Evolutionary conservation across 2,113 vertebrate genomes (phyloP), one percentile per base, ranked within the genome.

Genomic region (Silurus meridionalis): DNA sequence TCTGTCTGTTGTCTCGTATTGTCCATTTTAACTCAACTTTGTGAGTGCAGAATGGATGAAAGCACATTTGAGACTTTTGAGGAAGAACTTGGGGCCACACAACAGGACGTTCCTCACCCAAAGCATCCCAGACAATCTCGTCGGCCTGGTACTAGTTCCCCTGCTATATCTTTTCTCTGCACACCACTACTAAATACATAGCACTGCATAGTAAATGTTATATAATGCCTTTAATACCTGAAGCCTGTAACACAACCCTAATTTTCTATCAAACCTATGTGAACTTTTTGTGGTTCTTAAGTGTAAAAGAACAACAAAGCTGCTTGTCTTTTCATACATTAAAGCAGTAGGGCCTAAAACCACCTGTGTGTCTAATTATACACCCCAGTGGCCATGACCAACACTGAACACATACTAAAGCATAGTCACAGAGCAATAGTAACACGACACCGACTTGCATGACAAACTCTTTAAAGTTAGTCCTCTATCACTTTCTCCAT

Each of bases 31-130:
- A 25, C 21, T 25, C n/a, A 75, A 53, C 7, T 6, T 75, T 15
- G 5, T 83, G 85, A 88, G 90, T 61, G 77, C 87, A 87, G 15
- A 75, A 96, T 96, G 95, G 95, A 95, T 5, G 94, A 95, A 78
- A 95, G 94, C 88, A 74, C 88, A 2, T 96, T 93, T 87, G 94
- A 95, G 91, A 95, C 93, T 82, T 94, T 95, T 92, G 94, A 95
- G 83, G 94, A 94, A 86, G 94, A 95, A 89, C 91, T 95, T 46
- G 86, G 92, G 82, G 86, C 90, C 84, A 66, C 91, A 74, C 88
- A 90, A 84, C 88, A 89, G 90, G 93, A 94, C 72, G 86, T 84
- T 89, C 89, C 91, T 81, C 92, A 91, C 71, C 91, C 87, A 37
- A 95, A 93, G 83, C 88, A 92, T 85, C 72, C 89, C 89, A 90